Conservation (phyloP, 2,888 invertebrate species). For the Paralinhomoeus sp. region DNA sequence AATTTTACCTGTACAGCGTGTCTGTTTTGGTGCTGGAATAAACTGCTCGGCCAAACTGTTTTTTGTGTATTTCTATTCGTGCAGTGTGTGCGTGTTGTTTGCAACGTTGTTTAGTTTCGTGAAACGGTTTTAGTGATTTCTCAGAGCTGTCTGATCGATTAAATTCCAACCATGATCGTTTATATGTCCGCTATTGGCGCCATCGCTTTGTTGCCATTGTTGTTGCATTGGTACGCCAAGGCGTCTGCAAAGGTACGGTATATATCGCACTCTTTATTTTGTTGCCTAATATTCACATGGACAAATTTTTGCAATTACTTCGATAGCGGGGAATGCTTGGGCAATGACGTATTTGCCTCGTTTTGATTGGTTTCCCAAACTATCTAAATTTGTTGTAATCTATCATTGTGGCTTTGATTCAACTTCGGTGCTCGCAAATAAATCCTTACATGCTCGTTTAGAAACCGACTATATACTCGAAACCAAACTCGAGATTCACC, state of each 20-base stretch:
- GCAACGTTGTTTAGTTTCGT: not conserved
- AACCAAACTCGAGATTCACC: no score
- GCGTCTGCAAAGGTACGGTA: not conserved
- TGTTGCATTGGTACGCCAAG: not conserved
- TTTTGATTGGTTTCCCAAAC: no score
- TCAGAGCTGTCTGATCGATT: not conserved
- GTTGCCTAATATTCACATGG: no score
- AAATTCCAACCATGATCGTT: not conserved
- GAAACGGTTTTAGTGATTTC: not conserved
- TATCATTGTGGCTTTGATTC: no score
- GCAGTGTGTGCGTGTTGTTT: not conserved
- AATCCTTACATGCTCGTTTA: no score
- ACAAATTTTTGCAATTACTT: no score
- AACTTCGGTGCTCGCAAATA: no score
- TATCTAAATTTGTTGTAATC: no score
- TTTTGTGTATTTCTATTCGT: not conserved
- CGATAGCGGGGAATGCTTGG: no score
- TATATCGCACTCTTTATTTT: not conserved
- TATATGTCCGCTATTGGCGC: not conserved
- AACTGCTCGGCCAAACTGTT: no score
- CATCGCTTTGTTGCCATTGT: not conserved
- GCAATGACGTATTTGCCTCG: no score
- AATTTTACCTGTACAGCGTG: not conserved
- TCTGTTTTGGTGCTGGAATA: not conserved
- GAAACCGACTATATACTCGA: no score